These are phyloP conservation scores for Clivina fossor DNA, from an alignment of 2,888 invertebrate species.

Conservation along the genomic window DNA sequence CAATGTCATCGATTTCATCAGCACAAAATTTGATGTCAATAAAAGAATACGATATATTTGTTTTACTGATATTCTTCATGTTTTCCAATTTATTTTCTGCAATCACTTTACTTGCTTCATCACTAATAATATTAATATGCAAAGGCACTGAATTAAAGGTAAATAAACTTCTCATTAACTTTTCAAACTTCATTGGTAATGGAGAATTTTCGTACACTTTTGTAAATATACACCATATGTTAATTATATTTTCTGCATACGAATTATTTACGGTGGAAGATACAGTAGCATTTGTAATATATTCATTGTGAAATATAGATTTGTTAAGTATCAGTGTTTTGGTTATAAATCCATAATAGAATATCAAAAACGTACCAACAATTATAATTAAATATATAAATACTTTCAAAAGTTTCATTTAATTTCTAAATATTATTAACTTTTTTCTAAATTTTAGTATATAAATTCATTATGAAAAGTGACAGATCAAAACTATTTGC, in stretches of 20 bases:
- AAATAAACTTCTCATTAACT: constrained; percentile 56
- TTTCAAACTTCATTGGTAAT: constrained; percentile 56
- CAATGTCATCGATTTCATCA: constrained; percentile 61
- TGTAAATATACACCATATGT: constrained; percentile 63
- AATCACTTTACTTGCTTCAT: constrained; percentile 59
- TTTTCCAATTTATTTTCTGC: constrained; percentile 56
- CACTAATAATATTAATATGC: constrained; percentile 64
- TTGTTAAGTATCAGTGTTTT: neutral
- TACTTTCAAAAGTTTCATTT: constrained; percentile 24
- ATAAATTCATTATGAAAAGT: no score
- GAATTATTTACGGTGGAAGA: constrained; percentile 23
- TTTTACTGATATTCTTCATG: constrained; percentile 52
- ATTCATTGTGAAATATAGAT: constrained; percentile 22
- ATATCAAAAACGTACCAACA: constrained; percentile 11
- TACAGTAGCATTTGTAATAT: constrained; percentile 6
- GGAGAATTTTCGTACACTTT: constrained; percentile 58
- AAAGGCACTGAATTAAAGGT: constrained; percentile 56
- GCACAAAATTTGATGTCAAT: constrained; percentile 66
- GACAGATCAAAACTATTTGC: no score
- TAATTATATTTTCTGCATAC: constrained; percentile 37
- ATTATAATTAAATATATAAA: constrained; percentile 16
- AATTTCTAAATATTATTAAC: constrained; percentile 14
- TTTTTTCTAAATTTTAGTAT: no score
- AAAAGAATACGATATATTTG: constrained; percentile 55
- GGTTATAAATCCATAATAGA: constrained; percentile 26